Evolutionary conservation across 2,888 invertebrate species (phyloP).

Genomic region (Liodrosophila aerea): DNA sequence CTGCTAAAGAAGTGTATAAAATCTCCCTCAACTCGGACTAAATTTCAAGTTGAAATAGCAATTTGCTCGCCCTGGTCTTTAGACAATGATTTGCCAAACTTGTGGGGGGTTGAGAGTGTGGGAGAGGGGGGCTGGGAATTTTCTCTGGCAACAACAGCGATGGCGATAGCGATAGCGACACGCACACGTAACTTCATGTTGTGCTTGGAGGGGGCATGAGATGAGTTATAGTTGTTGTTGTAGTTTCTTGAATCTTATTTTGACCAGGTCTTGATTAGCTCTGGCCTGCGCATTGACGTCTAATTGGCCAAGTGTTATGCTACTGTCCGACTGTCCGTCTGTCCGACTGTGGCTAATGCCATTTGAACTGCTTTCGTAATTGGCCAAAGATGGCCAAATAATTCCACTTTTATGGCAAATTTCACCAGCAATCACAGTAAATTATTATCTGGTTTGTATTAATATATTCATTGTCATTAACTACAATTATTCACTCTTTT

Average conservation of each 20-base stretch:
- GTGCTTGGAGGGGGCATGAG: neutral
- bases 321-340: conserved; percentile 19
- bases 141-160: conserved; percentile 22
- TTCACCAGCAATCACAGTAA: neutral
- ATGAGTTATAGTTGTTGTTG: conserved; percentile 2
- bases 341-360: conserved; percentile 60
- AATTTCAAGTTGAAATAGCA: conserved; percentile 37
- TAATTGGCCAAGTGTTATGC: conserved; percentile 40
- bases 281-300: conserved; percentile 40
- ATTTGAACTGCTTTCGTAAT: conserved; percentile 60
- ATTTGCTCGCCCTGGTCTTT: conserved; percentile 55
- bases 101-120: neutral
- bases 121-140: neutral
- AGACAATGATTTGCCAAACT: conserved; percentile 70
- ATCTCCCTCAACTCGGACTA: conserved; percentile 34
- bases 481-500: too few species aligned
- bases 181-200: conserved; percentile 54
- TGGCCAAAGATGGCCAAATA: conserved; percentile 61
- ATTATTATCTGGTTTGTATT: too few species aligned
- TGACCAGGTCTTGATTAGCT: conserved; percentile 44
- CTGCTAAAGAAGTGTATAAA: conserved; percentile 26
- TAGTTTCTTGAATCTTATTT: conserved; percentile 34
- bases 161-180: conserved; percentile 12
- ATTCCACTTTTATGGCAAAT: conserved; percentile 33
- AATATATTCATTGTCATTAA: too few species aligned